A percentile compares a stretch with the other conserved stretches of the same genome.
These are phyloP conservation scores for Bos javanicus DNA, from an alignment of 2,113 vertebrate genomes.

Conservation along the genomic window DNA sequence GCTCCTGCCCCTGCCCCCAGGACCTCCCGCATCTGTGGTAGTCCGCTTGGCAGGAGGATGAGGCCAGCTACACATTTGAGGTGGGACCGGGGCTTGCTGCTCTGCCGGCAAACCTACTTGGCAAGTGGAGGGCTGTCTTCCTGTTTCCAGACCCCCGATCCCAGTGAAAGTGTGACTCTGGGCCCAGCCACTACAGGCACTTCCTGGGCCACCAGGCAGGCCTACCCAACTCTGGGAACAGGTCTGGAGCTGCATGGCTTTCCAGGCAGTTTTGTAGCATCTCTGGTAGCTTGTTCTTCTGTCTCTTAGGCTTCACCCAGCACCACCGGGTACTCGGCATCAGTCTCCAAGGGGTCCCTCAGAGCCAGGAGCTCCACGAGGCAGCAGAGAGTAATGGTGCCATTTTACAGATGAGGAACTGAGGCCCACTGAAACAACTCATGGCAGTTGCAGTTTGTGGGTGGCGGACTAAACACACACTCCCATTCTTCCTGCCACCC, in stretches of 20 bases:
- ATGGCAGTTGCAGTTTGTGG: background rate
- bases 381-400: background rate
- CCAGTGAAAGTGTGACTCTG: background rate
- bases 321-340: background rate
- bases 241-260: background rate
- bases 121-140: background rate
- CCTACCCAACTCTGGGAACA: background rate
- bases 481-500: background rate
- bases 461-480: background rate
- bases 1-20: background rate
- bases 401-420: background rate
- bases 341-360: background rate
- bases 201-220: background rate
- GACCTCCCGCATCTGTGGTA: fast-evolving
- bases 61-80: background rate
- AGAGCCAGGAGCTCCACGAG: background rate
- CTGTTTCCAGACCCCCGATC: background rate
- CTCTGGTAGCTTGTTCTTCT: background rate
- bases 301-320: background rate
- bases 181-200: background rate
- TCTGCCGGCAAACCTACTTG: background rate
- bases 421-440: background rate
- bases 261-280: background rate
- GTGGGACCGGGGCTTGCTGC: background rate
- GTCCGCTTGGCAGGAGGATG: background rate